Evolutionary conservation across 1,140 invertebrate genomes (phyloP).

Genomic region (Trichoplusia ni): DNA sequence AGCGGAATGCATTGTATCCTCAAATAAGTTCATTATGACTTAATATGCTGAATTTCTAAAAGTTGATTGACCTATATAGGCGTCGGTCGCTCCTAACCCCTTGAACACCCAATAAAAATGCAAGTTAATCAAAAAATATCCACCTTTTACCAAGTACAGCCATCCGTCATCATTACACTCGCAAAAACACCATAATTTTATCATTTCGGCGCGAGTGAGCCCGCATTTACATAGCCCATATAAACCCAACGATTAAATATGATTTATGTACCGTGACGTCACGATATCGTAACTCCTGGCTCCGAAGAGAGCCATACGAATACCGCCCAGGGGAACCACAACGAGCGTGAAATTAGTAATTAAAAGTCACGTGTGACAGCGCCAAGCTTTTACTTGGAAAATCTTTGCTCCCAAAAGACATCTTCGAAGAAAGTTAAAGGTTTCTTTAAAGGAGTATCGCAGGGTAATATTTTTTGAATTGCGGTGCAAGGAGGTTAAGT

Average conservation of each 20-base stretch:
- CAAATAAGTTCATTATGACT: too few species aligned
- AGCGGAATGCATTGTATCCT: too few species aligned
- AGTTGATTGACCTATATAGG: too few species aligned
- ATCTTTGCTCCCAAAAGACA: slow-evolving; percentile 26
- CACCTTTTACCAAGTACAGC: neutral
- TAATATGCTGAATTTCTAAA: too few species aligned
- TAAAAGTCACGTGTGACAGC: slow-evolving; percentile 63
- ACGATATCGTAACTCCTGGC: slow-evolving; percentile 31
- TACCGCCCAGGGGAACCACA: slow-evolving; percentile 48
- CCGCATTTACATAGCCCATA: slow-evolving; percentile 27
- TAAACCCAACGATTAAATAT: slow-evolving; percentile 58
- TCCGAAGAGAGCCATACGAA: slow-evolving; percentile 42
- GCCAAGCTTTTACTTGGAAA: slow-evolving; percentile 33
- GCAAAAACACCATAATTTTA: slow-evolving; percentile 26
- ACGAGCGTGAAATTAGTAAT: slow-evolving; percentile 72
- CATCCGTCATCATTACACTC: slow-evolving; percentile 22
- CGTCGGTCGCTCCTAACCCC: neutral
- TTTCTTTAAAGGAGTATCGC: slow-evolving; percentile 1
- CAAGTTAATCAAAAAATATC: neutral
- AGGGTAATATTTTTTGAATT: slow-evolving; percentile 4
- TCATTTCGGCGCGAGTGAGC: slow-evolving; percentile 18
- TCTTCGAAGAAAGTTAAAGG: slow-evolving; percentile 11
- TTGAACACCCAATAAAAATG: neutral
- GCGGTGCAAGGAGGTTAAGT: neutral
- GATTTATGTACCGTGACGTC: slow-evolving; percentile 65